Base-by-base conservation (phyloP, 2,797 vertebrate species). In the Lagocephalus sceleratus region DNA sequence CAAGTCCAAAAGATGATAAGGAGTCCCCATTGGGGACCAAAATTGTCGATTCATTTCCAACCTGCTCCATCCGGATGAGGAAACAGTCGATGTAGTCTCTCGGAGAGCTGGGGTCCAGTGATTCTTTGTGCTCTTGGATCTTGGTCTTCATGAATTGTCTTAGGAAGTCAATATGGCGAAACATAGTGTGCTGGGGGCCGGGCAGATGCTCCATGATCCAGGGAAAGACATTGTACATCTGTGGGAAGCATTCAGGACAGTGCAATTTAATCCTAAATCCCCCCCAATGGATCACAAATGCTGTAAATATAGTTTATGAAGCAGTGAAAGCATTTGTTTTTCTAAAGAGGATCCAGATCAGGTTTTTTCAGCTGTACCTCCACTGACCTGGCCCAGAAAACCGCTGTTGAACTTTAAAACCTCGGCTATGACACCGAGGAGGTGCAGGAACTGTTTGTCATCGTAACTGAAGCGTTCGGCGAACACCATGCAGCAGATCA, bases 1-100 rank as follows among this genome's bases (percentile, higher is more conserved):
- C 9, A 29, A 29, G 26, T 29, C 11, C 2, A 29, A 29, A 10
- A 42, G n/a, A 19, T 42, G 16, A 19, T n/a, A n/a, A n/a, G n/a
- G n/a, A n/a, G n/a, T n/a, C n/a, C n/a, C n/a, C n/a, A n/a, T n/a
- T n/a, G 1, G 9, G 40, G n/a, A n/a, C 16, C 5, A 2, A n/a
- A 42, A n/a, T 1, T 3, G 7, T 10, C 0, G 6, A 45, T 6
- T 11, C 11, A 1, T 1, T 6, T 29, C 11, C 1, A 32, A 83
- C 88, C 81, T 89, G 83, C 2, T 68, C 50, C 56, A 88, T 78
- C 66, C 47, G 61, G 3, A 71, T 60, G 39, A 93, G 85, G 65
- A 93, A 92, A 58, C 85, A 88, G 82, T 93, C 90, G 1, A 89
- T 90, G 66, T 84, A 91, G 62, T 92, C 89, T 48, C 79, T 68